Conservation (phyloP, 2,113 vertebrate genomes). For the Zeus faber region DNA sequence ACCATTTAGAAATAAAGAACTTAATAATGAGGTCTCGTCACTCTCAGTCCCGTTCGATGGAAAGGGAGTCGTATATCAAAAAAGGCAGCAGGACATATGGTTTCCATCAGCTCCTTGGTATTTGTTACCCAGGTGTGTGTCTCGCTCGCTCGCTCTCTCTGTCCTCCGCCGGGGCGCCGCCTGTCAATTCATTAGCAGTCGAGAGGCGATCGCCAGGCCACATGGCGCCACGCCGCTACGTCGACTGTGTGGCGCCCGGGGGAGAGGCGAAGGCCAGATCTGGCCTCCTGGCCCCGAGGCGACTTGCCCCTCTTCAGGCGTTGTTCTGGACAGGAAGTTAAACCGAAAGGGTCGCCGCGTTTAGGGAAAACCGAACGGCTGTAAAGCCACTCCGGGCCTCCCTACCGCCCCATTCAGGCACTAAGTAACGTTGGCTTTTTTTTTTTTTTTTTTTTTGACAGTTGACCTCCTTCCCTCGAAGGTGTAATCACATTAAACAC, state of each 20-base stretch:
- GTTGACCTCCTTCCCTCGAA: not conserved
- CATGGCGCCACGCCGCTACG: conserved; percentile 1
- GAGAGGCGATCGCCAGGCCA: conserved; percentile 11
- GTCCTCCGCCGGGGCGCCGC: not conserved
- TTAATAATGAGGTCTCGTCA: conserved; percentile 27
- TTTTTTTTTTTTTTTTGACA: no score
- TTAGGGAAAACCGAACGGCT: no score
- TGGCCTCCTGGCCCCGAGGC: no score
- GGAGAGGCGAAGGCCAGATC: no score
- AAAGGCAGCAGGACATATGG: conserved; percentile 41
- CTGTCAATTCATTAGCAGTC: conserved; percentile 21
- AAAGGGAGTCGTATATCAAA: conserved; percentile 29
- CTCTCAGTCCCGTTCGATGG: conserved; percentile 14
- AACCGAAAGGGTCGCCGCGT: no score
- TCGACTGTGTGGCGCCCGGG: not conserved
- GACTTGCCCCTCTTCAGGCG: no score
- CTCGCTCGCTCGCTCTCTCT: no score
- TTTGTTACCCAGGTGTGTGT: no score
- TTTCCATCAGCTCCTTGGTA: conserved; percentile 40
- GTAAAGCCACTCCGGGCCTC: no score
- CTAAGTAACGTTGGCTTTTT: not conserved
- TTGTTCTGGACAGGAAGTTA: no score
- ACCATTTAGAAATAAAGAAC: no score
- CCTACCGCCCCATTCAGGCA: no score
- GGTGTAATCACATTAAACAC: conserved; percentile 2